A percentile compares a stretch with the other conserved stretches of the same genome.
Evolutionary conservation across 2,888 invertebrate genomes (phyloP).

Genomic region (Elysia crispata): DNA sequence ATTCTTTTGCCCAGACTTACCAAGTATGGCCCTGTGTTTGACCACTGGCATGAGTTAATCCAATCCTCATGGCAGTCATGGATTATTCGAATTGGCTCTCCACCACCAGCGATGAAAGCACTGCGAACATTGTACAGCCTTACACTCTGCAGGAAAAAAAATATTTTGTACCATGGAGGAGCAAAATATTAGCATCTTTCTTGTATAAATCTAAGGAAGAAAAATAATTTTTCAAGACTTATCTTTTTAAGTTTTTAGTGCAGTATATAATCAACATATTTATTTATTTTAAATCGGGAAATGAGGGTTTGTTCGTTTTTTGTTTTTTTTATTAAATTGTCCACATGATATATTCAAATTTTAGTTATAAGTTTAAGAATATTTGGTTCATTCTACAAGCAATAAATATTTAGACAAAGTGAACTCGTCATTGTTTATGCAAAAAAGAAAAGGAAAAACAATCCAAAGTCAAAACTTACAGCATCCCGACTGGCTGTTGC

Average conservation of each 20-base stretch:
- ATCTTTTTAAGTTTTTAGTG: too few relatives aligned
- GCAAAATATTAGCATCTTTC: not conserved
- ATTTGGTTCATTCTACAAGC: too few relatives aligned
- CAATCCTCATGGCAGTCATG: constrained; percentile 74
- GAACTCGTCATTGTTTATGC: too few relatives aligned
- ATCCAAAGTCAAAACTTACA: constrained; percentile 62
- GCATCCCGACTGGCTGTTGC: constrained; percentile 74
- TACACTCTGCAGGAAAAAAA: constrained; percentile 23
- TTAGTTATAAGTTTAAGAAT: too few relatives aligned
- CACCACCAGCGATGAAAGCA: constrained; percentile 39
- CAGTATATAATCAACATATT: too few relatives aligned
- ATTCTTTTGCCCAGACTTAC: constrained; percentile 50
- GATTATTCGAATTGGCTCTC: constrained; percentile 43
- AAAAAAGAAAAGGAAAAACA: too few relatives aligned
- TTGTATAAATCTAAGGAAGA: not conserved
- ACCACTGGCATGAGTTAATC: constrained; percentile 75
- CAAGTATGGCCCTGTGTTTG: constrained; percentile 69
- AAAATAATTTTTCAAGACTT: too few relatives aligned
- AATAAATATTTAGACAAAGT: too few relatives aligned
- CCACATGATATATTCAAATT: too few relatives aligned
- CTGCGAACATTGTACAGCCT: constrained; percentile 37
- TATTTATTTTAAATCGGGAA: too few relatives aligned
- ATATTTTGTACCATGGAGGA: not conserved
- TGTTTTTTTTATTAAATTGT: too few relatives aligned
- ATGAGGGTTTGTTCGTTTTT: too few relatives aligned